Evolutionary conservation across 2,888 invertebrate genomes (phyloP).

Genomic region (Druceiella hillmani): DNA sequence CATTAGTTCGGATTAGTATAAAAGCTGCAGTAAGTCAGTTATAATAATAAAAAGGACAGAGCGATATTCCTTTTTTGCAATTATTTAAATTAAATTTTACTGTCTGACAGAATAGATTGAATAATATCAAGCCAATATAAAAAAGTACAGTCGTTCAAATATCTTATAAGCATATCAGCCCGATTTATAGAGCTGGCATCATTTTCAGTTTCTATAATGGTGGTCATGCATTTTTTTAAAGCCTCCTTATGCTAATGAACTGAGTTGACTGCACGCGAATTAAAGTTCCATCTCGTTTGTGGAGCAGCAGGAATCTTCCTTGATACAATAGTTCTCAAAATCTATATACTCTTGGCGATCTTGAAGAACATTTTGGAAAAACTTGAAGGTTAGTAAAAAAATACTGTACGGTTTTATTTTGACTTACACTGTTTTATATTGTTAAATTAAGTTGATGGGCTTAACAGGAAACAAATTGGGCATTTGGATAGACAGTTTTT

Average conservation of each 20-base stretch:
- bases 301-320: slow-evolving; percentile 13
- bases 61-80: too few species aligned
- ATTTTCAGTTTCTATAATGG: slow-evolving; percentile 18
- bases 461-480: slow-evolving; percentile 6
- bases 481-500: slow-evolving; percentile 7
- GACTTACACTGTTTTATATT: slow-evolving; percentile 7
- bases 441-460: slow-evolving; percentile 9
- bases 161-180: too few species aligned
- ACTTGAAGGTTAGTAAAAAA: slow-evolving; percentile 10
- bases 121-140: too few species aligned
- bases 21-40: too few species aligned
- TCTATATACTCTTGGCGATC: slow-evolving; percentile 10
- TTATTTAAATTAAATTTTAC: too few species aligned
- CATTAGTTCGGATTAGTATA: too few species aligned
- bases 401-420: slow-evolving; percentile 6
- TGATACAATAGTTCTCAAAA: slow-evolving; percentile 18
- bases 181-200: too few species aligned
- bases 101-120: too few species aligned
- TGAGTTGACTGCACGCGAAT: slow-evolving; percentile 21
- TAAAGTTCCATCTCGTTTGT: slow-evolving; percentile 23
- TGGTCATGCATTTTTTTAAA: slow-evolving; percentile 21
- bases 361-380: slow-evolving; percentile 10
- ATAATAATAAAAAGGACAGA: too few species aligned
- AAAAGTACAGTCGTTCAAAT: too few species aligned
- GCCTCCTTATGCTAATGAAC: slow-evolving; percentile 18